These are phyloP conservation scores for Mythimna lalbum DNA, from an alignment of 2,888 invertebrate species.

Conservation along the genomic window DNA sequence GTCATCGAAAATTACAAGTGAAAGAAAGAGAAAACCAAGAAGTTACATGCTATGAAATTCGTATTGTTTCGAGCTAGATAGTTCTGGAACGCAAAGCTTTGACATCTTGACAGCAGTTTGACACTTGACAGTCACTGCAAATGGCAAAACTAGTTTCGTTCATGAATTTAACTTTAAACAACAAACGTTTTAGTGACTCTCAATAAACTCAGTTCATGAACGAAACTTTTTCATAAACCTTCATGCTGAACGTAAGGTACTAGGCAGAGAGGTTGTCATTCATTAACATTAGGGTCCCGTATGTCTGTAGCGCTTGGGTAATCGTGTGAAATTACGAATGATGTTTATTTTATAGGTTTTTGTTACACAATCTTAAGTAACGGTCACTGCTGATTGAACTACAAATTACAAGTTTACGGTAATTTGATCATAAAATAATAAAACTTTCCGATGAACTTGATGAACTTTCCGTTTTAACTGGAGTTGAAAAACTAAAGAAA, in stretches of 20 bases:
- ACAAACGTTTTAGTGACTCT: background rate
- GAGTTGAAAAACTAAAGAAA: constrained; percentile 42
- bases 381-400: constrained; percentile 29
- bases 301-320: constrained; percentile 6
- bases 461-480: background rate
- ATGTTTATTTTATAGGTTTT: constrained; percentile 30
- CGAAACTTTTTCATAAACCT: constrained; percentile 12
- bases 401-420: constrained; percentile 50
- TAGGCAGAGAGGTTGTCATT: background rate
- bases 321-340: constrained; percentile 36
- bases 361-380: constrained; percentile 41
- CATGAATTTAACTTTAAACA: background rate
- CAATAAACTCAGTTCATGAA: constrained; percentile 14
- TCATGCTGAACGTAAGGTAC: constrained; percentile 1
- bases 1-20: background rate
- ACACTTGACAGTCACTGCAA: constrained; percentile 13
- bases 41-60: background rate
- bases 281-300: background rate
- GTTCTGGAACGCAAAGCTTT: background rate
- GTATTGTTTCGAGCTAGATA: too few relatives aligned
- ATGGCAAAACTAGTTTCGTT: constrained; percentile 33
- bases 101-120: background rate
- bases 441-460: constrained; percentile 29
- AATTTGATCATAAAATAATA: constrained; percentile 46
- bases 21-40: constrained; percentile 17